These are phyloP conservation scores for Procambarus clarkii DNA, from an alignment of 1,140 invertebrate genomes.

Conservation along the genomic window DNA sequence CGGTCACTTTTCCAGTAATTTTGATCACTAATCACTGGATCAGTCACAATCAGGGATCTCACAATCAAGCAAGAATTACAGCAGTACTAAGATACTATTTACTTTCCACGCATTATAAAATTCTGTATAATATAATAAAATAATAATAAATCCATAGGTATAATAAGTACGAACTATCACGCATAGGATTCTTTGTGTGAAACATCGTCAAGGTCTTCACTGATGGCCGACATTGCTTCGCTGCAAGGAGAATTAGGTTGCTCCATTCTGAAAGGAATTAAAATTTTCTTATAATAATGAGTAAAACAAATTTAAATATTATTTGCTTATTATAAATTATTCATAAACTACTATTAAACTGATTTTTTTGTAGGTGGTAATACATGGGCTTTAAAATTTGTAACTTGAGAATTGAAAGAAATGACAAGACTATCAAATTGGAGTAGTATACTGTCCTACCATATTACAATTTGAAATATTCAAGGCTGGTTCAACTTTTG, in stretches of 20 bases:
- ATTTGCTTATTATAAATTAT: too few species aligned
- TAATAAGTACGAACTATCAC: slow-evolving; percentile 59
- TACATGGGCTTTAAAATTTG: too few species aligned
- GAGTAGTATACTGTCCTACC: too few species aligned
- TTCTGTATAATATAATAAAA: slow-evolving; percentile 24
- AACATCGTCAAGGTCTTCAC: slow-evolving; percentile 60
- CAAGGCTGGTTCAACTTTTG: too few species aligned
- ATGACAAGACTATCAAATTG: too few species aligned
- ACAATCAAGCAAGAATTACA: slow-evolving; percentile 37
- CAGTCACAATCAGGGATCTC: slow-evolving; percentile 23
- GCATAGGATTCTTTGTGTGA: slow-evolving; percentile 64
- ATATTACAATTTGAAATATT: too few species aligned
- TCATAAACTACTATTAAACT: too few species aligned
- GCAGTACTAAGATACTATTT: slow-evolving; percentile 12
- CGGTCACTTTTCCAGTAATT: slow-evolving; percentile 56
- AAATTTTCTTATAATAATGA: not conserved
- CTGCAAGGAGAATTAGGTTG: slow-evolving; percentile 61
- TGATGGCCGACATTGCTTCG: slow-evolving; percentile 66
- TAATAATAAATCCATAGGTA: slow-evolving; percentile 22
- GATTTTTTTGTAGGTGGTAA: too few species aligned
- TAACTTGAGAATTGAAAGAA: too few species aligned
- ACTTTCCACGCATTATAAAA: slow-evolving; percentile 30
- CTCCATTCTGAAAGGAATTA: slow-evolving; percentile 47
- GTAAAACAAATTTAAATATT: too few species aligned
- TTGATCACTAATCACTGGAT: slow-evolving; percentile 38